phyloP scores from a whole-genome alignment of 1,140 invertebrate genomes.

The Lepidurus arcticus region DNA sequence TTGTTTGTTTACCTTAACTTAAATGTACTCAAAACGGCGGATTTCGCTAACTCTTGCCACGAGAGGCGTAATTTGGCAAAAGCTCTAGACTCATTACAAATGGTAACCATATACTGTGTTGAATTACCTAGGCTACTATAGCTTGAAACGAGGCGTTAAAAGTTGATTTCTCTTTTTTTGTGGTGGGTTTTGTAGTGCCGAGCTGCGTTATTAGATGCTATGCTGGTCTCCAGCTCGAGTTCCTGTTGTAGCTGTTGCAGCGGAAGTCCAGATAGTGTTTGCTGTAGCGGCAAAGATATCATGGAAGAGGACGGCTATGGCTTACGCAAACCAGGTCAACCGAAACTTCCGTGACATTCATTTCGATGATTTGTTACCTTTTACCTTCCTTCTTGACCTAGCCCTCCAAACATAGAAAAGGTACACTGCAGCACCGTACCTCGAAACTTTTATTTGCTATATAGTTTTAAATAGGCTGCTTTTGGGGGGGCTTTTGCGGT shows the following conservation, averaged over 20 bases:
- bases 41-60: too few relatives aligned
- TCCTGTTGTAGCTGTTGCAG: slow-evolving; percentile 4
- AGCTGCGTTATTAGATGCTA: background rate
- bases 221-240: background rate
- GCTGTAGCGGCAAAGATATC: background rate
- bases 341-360: background rate
- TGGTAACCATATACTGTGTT: too few relatives aligned
- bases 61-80: too few relatives aligned
- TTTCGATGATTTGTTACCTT: background rate
- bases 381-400: background rate
- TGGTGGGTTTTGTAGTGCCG: background rate
- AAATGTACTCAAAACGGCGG: too few relatives aligned
- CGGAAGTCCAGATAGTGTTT: background rate
- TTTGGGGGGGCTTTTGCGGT: background rate
- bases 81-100: too few relatives aligned
- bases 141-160: too few relatives aligned
- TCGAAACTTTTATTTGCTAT: background rate
- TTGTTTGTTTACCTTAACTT: too few relatives aligned
- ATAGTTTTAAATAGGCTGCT: background rate
- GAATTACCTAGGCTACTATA: too few relatives aligned
- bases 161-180: too few relatives aligned
- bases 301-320: background rate
- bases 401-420: background rate
- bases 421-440: slow-evolving; percentile 3
- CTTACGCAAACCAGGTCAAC: slow-evolving; percentile 8